phyloP scores from a whole-genome alignment of 2,888 invertebrate genomes.

The Chymomyza procnemis region DNA sequence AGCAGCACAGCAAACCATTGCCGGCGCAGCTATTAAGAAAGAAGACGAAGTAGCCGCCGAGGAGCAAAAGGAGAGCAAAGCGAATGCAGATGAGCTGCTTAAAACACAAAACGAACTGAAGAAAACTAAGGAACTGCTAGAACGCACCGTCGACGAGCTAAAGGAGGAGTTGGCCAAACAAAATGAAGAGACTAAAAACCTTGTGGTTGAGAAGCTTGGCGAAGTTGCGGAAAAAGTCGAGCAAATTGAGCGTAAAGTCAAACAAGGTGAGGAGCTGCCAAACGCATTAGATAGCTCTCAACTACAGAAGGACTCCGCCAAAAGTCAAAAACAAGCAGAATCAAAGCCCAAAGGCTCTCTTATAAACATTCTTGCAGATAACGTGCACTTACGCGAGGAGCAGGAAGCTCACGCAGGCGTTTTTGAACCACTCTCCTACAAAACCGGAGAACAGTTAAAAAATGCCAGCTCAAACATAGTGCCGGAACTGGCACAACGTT shows the following conservation, averaged over 20 bases:
- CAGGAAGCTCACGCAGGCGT: conserved; percentile 59
- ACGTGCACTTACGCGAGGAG: conserved; percentile 52
- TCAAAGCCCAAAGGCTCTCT: conserved; percentile 48
- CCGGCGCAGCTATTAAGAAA: conserved; percentile 79
- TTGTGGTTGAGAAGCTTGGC: conserved; percentile 71
- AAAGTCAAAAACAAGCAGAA: conserved; percentile 11
- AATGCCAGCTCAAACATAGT: conserved; percentile 18
- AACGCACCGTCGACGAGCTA: conserved; percentile 78
- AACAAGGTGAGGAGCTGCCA: conserved; percentile 44
- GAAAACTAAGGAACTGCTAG: conserved; percentile 74
- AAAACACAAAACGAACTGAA: conserved; percentile 74
- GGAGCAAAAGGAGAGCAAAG: conserved; percentile 64
- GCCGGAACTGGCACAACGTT: conserved; percentile 48
- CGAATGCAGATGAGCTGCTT: conserved; percentile 70
- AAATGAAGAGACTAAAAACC: conserved; percentile 72
- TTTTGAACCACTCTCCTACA: conserved; percentile 75
- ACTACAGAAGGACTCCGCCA: neutral
- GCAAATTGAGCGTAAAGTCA: conserved; percentile 80
- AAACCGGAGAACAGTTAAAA: conserved; percentile 63
- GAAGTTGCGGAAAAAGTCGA: conserved; percentile 72
- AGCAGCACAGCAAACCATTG: conserved; percentile 60
- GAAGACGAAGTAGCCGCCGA: conserved; percentile 77
- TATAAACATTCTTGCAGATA: conserved; percentile 66
- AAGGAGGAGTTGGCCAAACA: conserved; percentile 78
- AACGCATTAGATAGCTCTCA: neutral